Evolutionary conservation across 2,888 invertebrate genomes (phyloP).

Genomic region (Campoletis raptor): DNA sequence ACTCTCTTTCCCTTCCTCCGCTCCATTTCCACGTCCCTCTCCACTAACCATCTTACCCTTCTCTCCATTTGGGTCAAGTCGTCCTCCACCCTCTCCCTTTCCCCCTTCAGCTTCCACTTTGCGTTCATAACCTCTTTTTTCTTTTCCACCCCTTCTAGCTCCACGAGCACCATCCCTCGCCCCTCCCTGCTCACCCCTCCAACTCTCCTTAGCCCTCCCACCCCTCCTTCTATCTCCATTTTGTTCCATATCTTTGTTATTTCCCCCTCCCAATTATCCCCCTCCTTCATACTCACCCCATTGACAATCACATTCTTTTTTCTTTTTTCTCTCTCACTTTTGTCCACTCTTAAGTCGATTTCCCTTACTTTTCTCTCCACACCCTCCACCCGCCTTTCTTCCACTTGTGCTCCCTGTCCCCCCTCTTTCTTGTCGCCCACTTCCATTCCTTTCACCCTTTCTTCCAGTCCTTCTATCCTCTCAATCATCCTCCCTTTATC

Average conservation of each 20-base stretch:
- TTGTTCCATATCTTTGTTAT: neutral
- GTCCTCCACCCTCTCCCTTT: slow-evolving; percentile 1
- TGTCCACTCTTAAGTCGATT: slow-evolving; percentile 42
- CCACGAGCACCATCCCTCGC: slow-evolving; percentile 1
- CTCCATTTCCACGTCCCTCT: neutral
- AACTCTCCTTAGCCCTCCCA: neutral
- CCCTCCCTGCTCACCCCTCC: neutral
- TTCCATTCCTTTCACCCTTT: neutral
- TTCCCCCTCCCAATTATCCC: neutral
- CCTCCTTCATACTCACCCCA: neutral
- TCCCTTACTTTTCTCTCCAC: slow-evolving; percentile 14
- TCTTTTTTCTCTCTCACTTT: neutral
- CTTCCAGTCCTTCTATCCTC: too few species aligned
- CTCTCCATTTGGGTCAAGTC: neutral
- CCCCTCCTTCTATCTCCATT: neutral
- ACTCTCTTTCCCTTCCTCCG: neutral
- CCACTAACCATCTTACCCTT: neutral
- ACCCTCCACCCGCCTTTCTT: neutral
- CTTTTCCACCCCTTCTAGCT: neutral
- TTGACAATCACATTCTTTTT: neutral
- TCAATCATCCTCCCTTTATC: slow-evolving; percentile 2
- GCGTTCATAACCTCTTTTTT: slow-evolving; percentile 23
- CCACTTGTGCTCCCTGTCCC: neutral
- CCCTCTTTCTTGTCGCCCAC: neutral
- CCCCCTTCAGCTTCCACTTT: slow-evolving; percentile 7